Percentiles rank a stretch among this genome's conserved stretches.
These are phyloP conservation scores for Hypocryptadius cinnamomeus DNA, from an alignment of 2,113 vertebrate genomes.

Conservation along the genomic window DNA sequence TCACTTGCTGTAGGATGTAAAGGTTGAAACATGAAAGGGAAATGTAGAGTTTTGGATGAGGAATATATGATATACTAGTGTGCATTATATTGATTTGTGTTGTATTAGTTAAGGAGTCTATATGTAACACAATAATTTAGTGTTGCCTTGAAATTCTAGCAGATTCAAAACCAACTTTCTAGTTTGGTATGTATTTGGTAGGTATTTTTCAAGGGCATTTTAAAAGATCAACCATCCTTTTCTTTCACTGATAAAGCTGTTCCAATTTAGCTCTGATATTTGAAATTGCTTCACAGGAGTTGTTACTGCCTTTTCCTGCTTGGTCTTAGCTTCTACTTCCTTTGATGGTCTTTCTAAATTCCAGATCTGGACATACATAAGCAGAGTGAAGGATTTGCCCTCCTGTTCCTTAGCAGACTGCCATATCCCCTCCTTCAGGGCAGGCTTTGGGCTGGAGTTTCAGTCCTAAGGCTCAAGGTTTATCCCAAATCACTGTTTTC, in stretches of 20 bases:
- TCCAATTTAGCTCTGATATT: not conserved
- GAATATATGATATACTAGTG: not conserved
- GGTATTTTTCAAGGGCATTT: not conserved
- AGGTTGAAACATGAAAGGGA: not conserved
- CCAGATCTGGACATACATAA: not conserved
- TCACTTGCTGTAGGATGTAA: not conserved
- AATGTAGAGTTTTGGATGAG: not conserved
- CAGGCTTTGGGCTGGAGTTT: not conserved
- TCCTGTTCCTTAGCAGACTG: not conserved
- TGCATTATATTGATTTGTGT: not conserved
- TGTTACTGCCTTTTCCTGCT: not conserved
- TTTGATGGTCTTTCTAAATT: not conserved
- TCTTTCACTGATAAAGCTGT: not conserved
- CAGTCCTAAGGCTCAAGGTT: not conserved
- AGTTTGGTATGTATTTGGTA: not conserved
- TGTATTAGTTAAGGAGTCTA: not conserved
- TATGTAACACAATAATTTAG: not conserved
- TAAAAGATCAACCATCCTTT: not conserved
- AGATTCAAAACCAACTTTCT: not conserved
- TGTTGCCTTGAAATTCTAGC: not conserved
- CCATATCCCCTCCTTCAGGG: not conserved
- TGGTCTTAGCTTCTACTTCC: not conserved
- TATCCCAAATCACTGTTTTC: not conserved
- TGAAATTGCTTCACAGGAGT: not conserved
- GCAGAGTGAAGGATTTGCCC: not conserved